Percentiles rank a stretch among this genome's conserved stretches.
Conservation (phyloP, 1,140 invertebrate species). For the Drosophila subobscura region DNA sequence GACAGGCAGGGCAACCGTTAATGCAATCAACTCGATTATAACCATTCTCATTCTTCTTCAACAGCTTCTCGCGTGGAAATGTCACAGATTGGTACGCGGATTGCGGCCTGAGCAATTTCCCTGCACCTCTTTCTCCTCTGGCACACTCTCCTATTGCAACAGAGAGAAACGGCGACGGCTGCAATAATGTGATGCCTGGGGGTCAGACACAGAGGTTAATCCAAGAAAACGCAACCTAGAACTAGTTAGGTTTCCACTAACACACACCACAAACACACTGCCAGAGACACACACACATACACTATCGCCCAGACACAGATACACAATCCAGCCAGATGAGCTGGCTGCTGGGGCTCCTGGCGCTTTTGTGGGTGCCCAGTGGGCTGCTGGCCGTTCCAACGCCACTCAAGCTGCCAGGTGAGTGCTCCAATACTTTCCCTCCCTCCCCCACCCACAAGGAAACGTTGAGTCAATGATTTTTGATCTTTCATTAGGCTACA, state of each 20-base stretch:
- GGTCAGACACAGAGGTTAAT: constrained; percentile 65
- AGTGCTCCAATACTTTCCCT: constrained; percentile 30
- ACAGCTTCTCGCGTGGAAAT: constrained; percentile 60
- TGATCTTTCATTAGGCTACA: constrained; percentile 64
- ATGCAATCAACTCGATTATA: constrained; percentile 59
- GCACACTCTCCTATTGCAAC: constrained; percentile 18
- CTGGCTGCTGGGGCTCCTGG: constrained; percentile 74
- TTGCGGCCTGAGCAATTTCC: constrained; percentile 24
- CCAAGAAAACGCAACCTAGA: constrained; percentile 65
- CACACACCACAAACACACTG: constrained; percentile 19
- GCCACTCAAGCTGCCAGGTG: constrained; percentile 78
- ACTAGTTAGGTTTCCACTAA: constrained; percentile 73
- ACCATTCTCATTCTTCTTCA: constrained; percentile 48
- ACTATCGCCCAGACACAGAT: constrained; percentile 16
- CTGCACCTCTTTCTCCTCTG: constrained; percentile 23
- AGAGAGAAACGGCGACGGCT: constrained; percentile 38
- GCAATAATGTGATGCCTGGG: constrained; percentile 67
- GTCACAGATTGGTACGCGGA: constrained; percentile 49
- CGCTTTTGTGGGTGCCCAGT: constrained; percentile 69
- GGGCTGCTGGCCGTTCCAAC: constrained; percentile 75
- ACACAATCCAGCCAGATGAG: constrained; percentile 58
- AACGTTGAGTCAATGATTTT: constrained; percentile 1
- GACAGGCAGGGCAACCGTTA: constrained; percentile 39
- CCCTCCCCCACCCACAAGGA: background rate
- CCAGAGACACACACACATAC: constrained; percentile 18